Conservation (phyloP, 2,113 vertebrate species). For the Oceanodroma tethys region DNA sequence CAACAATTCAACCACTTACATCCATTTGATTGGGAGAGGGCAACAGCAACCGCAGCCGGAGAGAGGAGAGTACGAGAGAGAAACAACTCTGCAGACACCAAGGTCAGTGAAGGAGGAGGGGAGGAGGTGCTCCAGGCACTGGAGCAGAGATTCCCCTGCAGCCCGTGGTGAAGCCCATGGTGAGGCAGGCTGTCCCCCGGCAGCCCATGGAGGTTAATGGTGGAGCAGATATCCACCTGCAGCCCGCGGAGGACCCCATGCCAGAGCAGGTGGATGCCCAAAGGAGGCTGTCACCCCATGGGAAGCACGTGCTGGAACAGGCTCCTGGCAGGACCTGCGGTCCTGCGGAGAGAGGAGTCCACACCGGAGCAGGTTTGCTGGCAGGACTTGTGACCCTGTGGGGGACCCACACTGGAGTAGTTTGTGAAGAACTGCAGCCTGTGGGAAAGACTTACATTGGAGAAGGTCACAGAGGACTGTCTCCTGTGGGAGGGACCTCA, state of each 20-base stretch:
- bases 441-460: not conserved
- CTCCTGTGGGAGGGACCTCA: not conserved
- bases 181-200: not conserved
- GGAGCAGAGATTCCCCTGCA: not conserved
- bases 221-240: not conserved
- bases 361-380: not conserved
- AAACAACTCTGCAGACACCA: not conserved
- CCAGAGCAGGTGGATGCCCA: not conserved
- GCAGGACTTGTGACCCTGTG: not conserved
- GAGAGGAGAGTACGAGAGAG: not conserved
- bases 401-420: not conserved
- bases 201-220: not conserved
- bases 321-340: not conserved
- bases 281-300: not conserved
- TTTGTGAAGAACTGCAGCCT: not conserved
- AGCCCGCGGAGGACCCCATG: not conserved
- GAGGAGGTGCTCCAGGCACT: not conserved
- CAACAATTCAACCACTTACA: not conserved
- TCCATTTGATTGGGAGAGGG: not conserved
- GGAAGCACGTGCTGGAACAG: accelerated
- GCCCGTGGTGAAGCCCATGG: not conserved
- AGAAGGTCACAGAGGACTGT: not conserved
- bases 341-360: too few species aligned
- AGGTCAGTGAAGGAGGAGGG: not conserved
- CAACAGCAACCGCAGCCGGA: not conserved